phyloP scores from a whole-genome alignment of 2,888 invertebrate species.

The Nebria salina region DNA sequence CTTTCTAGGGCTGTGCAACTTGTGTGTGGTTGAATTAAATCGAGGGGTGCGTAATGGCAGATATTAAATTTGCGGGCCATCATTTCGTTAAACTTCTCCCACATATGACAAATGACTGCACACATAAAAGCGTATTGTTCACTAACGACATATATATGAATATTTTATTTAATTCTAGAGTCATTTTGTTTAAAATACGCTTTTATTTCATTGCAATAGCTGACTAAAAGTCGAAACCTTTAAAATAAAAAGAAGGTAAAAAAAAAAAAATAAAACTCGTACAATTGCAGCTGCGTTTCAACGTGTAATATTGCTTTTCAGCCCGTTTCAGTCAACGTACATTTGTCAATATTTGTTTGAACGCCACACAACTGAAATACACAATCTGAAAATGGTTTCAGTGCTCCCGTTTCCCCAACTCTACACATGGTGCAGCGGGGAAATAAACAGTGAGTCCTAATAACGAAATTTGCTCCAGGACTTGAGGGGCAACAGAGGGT shows the following conservation, averaged over 20 bases:
- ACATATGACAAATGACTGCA: conserved; percentile 23
- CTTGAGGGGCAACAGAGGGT: not conserved
- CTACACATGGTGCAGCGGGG: not conserved
- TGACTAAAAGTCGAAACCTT: too few species aligned
- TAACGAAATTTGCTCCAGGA: not conserved
- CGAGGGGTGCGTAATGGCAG: not conserved
- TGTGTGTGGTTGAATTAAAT: conserved; percentile 7
- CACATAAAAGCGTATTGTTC: too few species aligned
- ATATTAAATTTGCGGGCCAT: not conserved
- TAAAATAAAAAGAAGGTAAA: not conserved
- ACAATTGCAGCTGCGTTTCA: not conserved
- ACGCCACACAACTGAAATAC: conserved; percentile 51
- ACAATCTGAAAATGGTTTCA: conserved; percentile 8
- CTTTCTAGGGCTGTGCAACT: conserved; percentile 40
- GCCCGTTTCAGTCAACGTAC: conserved; percentile 52
- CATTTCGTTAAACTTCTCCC: not conserved
- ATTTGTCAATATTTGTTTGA: conserved; percentile 57
- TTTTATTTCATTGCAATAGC: too few species aligned
- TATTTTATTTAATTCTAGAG: too few species aligned
- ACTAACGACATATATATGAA: too few species aligned
- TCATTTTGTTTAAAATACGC: too few species aligned
- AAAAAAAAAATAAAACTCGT: not conserved
- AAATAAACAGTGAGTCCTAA: not conserved
- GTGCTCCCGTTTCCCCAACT: not conserved
- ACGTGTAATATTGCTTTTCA: conserved; percentile 55